These are phyloP conservation scores for Trachymyrmex septentrionalis DNA, from an alignment of 1,140 invertebrate genomes.

Conservation along the genomic window DNA sequence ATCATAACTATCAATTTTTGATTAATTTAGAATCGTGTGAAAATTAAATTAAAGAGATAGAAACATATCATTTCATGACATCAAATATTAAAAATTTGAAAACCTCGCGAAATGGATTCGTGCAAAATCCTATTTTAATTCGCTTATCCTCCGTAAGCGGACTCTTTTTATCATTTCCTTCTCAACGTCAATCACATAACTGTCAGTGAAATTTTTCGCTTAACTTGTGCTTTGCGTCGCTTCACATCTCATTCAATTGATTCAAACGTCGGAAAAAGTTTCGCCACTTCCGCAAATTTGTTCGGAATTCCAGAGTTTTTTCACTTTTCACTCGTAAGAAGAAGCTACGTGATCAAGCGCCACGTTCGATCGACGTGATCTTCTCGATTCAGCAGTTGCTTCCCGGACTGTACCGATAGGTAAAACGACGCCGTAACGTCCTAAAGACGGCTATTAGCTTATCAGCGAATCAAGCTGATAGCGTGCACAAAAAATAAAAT, in stretches of 20 bases:
- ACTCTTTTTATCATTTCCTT: constrained; percentile 9
- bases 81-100: constrained; percentile 33
- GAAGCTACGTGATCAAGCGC: constrained; percentile 2
- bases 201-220: constrained; percentile 28
- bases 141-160: not conserved
- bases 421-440: not conserved
- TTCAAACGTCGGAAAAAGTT: constrained; percentile 28
- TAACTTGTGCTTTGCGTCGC: constrained; percentile 2
- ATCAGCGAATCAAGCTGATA: constrained; percentile 48
- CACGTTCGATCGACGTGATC: not conserved
- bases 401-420: not conserved
- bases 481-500: constrained; percentile 36
- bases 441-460: constrained; percentile 44
- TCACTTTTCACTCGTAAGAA: constrained; percentile 16
- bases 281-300: constrained; percentile 12
- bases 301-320: constrained; percentile 41
- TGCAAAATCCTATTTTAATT: constrained; percentile 25
- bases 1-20: not conserved
- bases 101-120: constrained; percentile 25
- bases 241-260: constrained; percentile 26
- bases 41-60: not conserved
- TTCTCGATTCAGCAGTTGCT: constrained; percentile 17
- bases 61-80: no score
- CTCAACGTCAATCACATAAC: constrained; percentile 21
- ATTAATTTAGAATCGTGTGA: not conserved